Percentiles rank a stretch among this genome's conserved stretches.
Evolutionary conservation across 2,888 invertebrate genomes (phyloP).

Genomic region (Marronus borbonicus): DNA sequence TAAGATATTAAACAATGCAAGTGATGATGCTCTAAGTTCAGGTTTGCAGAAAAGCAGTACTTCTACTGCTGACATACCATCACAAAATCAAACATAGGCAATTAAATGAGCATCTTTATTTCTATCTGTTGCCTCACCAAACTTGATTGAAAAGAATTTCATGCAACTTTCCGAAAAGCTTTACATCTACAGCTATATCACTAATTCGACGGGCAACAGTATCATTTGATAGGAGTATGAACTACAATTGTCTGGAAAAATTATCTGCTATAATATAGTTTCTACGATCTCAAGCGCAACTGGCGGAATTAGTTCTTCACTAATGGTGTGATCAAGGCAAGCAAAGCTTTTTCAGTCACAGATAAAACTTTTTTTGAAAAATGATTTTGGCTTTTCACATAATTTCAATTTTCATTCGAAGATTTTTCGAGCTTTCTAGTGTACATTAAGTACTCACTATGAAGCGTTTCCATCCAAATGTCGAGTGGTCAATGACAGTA

Average conservation of each 20-base stretch:
- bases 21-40: conserved; percentile 46
- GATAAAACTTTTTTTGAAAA: not conserved
- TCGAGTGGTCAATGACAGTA: no score
- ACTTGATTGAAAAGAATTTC: not conserved
- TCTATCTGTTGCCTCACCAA: not conserved
- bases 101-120: no score
- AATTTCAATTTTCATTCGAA: not conserved
- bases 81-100: no score
- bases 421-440: not conserved
- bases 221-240: not conserved
- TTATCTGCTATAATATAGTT: not conserved
- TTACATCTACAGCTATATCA: not conserved
- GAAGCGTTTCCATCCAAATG: not conserved
- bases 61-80: conserved; percentile 46
- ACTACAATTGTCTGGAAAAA: not conserved
- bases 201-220: not conserved
- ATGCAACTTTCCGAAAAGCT: not conserved
- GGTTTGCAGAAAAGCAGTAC: conserved; percentile 54
- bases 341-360: not conserved
- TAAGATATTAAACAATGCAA: not conserved
- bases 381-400: not conserved
- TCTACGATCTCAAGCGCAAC: not conserved
- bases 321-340: not conserved
- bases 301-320: not conserved
- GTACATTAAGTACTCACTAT: not conserved